A percentile compares a stretch with the other conserved stretches of the same genome.
Conservation (phyloP, 1,140 invertebrate genomes). For the Drosophila erecta region DNA sequence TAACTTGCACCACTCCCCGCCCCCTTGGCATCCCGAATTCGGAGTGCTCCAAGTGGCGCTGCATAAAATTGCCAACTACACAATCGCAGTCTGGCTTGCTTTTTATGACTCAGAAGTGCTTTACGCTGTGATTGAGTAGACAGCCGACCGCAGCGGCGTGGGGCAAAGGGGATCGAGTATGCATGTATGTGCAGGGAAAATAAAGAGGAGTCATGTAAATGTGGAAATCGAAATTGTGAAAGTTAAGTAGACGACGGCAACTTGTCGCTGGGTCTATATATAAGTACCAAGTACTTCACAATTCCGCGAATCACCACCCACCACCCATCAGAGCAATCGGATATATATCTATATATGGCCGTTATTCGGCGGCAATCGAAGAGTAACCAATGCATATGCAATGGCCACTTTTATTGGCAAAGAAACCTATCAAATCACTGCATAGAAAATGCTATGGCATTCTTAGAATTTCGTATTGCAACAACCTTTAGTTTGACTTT, state of each 20-base stretch:
- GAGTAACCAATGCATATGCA: slow-evolving; percentile 23
- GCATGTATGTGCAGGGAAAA: not conserved
- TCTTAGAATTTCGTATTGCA: too few species aligned
- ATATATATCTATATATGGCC: slow-evolving; percentile 16
- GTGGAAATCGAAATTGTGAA: slow-evolving; percentile 40
- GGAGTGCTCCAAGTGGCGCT: slow-evolving; percentile 30
- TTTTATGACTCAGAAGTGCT: slow-evolving; percentile 59
- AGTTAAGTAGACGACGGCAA: slow-evolving; percentile 33
- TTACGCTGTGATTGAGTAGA: slow-evolving; percentile 51
- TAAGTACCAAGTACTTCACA: not conserved
- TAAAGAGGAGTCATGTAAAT: slow-evolving; percentile 26
- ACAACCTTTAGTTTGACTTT: not conserved
- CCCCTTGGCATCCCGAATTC: slow-evolving; percentile 1
- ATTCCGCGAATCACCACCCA: not conserved
- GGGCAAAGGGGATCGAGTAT: not conserved
- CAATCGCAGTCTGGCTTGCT: slow-evolving; percentile 42
- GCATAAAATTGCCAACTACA: slow-evolving; percentile 54
- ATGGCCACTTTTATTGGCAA: slow-evolving; percentile 11
- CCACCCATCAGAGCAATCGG: slow-evolving; percentile 4
- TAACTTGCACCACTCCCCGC: not conserved
- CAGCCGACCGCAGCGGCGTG: slow-evolving; percentile 26
- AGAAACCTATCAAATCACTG: not conserved
- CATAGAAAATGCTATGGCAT: not conserved
- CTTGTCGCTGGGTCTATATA: slow-evolving; percentile 31
- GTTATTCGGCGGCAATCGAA: slow-evolving; percentile 22